Percentiles rank a stretch among this genome's conserved stretches.
These are phyloP conservation scores for Chorisops tibialis DNA, from an alignment of 2,888 invertebrate genomes.

Conservation along the genomic window DNA sequence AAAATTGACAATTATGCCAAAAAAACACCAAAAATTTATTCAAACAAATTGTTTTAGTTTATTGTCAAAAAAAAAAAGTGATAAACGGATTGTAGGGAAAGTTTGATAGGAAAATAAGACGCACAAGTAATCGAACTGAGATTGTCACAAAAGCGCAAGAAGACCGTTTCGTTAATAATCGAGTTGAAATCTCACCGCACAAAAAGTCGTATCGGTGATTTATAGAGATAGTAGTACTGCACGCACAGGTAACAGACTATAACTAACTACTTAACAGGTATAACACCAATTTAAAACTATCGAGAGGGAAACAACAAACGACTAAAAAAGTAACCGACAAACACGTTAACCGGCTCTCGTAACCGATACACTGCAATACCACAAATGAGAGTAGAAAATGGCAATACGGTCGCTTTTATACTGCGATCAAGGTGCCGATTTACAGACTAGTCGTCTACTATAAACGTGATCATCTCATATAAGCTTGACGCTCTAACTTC, in stretches of 20 bases:
- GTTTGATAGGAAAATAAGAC: slow-evolving; percentile 1
- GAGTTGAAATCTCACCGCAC: slow-evolving; percentile 5
- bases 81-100: background rate
- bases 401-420: slow-evolving; percentile 29
- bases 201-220: slow-evolving; percentile 9
- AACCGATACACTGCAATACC: slow-evolving; percentile 7
- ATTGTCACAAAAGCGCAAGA: background rate
- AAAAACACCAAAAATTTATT: background rate
- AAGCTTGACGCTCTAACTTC: background rate
- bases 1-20: background rate
- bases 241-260: background rate
- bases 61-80: background rate
- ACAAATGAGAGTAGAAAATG: slow-evolving; percentile 23
- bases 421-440: slow-evolving; percentile 2
- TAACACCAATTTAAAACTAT: slow-evolving; percentile 8
- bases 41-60: background rate
- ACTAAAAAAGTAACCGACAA: slow-evolving; percentile 16
- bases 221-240: background rate
- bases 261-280: background rate
- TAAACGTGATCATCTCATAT: background rate
- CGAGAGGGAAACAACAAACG: background rate
- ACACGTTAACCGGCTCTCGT: slow-evolving; percentile 12
- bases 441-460: slow-evolving; percentile 3
- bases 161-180: background rate
- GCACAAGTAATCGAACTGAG: background rate